Base-by-base conservation (phyloP, 2,797 vertebrate species). In the Notolepis coatsorum region DNA sequence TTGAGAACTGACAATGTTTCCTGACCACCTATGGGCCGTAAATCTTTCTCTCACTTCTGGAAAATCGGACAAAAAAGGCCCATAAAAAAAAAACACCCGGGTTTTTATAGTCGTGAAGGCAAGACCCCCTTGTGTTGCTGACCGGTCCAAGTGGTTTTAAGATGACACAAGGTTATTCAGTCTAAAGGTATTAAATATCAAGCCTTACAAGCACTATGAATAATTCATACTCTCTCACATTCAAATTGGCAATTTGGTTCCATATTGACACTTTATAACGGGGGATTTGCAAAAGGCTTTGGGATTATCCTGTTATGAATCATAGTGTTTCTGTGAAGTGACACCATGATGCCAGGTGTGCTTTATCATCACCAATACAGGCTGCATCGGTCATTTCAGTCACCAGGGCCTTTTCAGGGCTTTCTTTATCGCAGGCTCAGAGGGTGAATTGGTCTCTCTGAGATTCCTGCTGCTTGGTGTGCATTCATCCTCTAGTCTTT, bases 171-270 rank as follows among this genome's bases (percentile, higher is more conserved):
- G 75, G 81, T 81, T 82, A 71, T 64, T 60, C 56, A 21, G 15
- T 75, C 63, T 71, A 48, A 83, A 46, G 79, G 69, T 45, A 71
- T 57, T 48, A 54, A 65, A 73, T 76, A 66, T 68, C 51, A 76
- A 84, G 79, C 76, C 57, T 25, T 31, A 71, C 76, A 64, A 68
- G 75, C 56, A 12, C 0, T 43, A 74, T 87, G 73, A 83, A 88
- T 88, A 79, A 88, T 90, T 85, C 65, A 88, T 76, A 10, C 7
- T 46, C 75, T 86, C n/a, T 75, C 81, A 87, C 84, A 80, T 78
- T 75, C 71, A 77, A 88, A 89, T 77, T 85, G 84, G 81, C 80
- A 76, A 80, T 85, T 89, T 87, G 79, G 86, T 86, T 85, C 77
- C 50, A 55, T 77, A 72, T 81, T 73, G 84, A 73, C 76, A 45